Conservation (phyloP, 2,113 vertebrate genomes). For the Ginglymostoma cirratum region DNA sequence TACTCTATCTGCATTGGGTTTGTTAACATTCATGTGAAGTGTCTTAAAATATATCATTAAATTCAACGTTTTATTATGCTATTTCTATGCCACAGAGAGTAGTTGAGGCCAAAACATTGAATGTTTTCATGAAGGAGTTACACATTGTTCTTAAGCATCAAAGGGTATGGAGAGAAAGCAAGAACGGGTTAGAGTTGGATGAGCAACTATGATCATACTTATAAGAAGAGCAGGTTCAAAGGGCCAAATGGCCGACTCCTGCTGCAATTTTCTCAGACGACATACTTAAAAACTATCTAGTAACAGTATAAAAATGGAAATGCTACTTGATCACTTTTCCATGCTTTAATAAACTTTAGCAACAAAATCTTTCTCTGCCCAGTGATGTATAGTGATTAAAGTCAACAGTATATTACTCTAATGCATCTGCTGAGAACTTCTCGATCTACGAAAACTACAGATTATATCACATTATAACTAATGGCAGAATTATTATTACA, state of each 20-base stretch:
- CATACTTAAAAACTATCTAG: neutral
- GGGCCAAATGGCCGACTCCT: no score
- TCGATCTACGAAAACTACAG: neutral
- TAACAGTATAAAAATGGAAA: neutral
- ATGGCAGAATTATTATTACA: neutral
- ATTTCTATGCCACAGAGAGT: no score
- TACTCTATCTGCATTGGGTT: neutral
- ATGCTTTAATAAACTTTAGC: conserved; percentile 52
- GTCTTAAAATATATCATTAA: neutral
- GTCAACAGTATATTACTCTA: conserved; percentile 54
- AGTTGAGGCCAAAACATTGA: neutral
- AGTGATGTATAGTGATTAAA: conserved; percentile 59
- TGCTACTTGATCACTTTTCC: conserved; percentile 71
- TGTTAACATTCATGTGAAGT: neutral
- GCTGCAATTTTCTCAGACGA: no score
- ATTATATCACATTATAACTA: neutral
- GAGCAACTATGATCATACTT: no score
- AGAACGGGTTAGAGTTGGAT: no score
- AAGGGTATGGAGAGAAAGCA: no score
- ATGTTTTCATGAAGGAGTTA: no score
- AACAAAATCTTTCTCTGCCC: conserved; percentile 75
- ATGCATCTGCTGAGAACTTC: neutral
- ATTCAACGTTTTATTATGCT: no score
- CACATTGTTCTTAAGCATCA: no score
- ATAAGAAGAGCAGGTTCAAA: no score